These are phyloP conservation scores for Sweltsa coloradensis DNA, from an alignment of 1,140 invertebrate genomes.

Conservation along the genomic window DNA sequence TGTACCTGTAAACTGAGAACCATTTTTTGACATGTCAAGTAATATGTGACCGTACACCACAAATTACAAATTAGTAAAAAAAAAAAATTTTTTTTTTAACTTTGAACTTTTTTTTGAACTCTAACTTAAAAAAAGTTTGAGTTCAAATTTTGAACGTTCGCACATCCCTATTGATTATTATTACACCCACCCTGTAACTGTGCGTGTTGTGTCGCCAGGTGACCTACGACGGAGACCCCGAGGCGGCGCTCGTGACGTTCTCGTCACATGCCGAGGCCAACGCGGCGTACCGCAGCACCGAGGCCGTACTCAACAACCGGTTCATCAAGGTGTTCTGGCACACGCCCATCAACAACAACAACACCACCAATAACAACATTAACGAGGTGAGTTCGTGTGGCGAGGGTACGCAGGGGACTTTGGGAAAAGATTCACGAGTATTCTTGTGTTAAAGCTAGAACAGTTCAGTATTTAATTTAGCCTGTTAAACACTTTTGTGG, in stretches of 20 bases:
- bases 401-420: too few species aligned
- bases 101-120: too few species aligned
- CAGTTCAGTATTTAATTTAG: too few species aligned
- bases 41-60: too few species aligned
- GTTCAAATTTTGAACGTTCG: slow-evolving; percentile 5
- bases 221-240: slow-evolving; percentile 77
- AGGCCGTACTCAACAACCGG: slow-evolving; percentile 92
- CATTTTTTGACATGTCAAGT: too few species aligned
- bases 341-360: slow-evolving; percentile 27
- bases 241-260: slow-evolving; percentile 87
- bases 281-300: slow-evolving; percentile 84
- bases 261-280: slow-evolving; percentile 78
- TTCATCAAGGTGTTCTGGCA: slow-evolving; percentile 54
- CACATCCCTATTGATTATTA: slow-evolving; percentile 12
- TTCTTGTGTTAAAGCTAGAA: too few species aligned
- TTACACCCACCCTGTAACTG: background rate
- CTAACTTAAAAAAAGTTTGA: too few species aligned
- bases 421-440: too few species aligned
- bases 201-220: slow-evolving; percentile 38
- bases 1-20: too few species aligned
- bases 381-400: too few species aligned
- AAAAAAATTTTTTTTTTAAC: background rate
- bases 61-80: background rate
- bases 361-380: too few species aligned
- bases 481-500: too few species aligned